Conservation (phyloP, 2,888 invertebrate genomes). For the Caenorhabditis doughertyi region DNA sequence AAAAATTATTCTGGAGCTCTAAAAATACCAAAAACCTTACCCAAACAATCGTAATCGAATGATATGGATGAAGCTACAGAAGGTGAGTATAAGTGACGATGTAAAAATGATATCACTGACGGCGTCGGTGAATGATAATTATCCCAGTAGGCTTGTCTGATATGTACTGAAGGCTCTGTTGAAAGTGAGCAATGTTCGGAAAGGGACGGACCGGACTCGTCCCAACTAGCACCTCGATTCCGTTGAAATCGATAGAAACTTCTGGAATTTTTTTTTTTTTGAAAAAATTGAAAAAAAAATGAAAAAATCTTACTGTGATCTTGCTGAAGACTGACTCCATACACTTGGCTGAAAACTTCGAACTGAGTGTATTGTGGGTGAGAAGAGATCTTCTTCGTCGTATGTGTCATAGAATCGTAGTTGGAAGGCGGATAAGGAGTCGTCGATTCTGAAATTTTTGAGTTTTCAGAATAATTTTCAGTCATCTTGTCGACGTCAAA, state of each 20-base stretch:
- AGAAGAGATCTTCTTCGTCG: conserved; percentile 63
- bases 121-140: conserved; percentile 79
- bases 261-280: conserved; percentile 30
- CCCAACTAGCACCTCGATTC: conserved; percentile 76
- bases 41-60: conserved; percentile 75
- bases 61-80: conserved; percentile 66
- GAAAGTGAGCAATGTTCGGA: conserved; percentile 80
- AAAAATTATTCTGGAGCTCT: not conserved
- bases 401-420: conserved; percentile 63
- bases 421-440: conserved; percentile 60
- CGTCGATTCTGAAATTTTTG: conserved; percentile 52
- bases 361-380: conserved; percentile 68
- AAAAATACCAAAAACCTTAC: conserved; percentile 17
- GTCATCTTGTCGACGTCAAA: too few species aligned
- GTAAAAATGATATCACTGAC: conserved; percentile 79
- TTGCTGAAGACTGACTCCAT: conserved; percentile 77
- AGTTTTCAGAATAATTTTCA: too few species aligned
- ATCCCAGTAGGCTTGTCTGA: conserved; percentile 76
- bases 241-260: conserved; percentile 60
- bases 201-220: conserved; percentile 78
- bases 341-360: conserved; percentile 74
- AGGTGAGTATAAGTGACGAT: conserved; percentile 74
- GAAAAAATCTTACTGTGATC: conserved; percentile 70
- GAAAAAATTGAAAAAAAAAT: not conserved
- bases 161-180: conserved; percentile 80